phyloP scores from a whole-genome alignment of 2,888 invertebrate genomes.

The Palloptera scutellata region DNA sequence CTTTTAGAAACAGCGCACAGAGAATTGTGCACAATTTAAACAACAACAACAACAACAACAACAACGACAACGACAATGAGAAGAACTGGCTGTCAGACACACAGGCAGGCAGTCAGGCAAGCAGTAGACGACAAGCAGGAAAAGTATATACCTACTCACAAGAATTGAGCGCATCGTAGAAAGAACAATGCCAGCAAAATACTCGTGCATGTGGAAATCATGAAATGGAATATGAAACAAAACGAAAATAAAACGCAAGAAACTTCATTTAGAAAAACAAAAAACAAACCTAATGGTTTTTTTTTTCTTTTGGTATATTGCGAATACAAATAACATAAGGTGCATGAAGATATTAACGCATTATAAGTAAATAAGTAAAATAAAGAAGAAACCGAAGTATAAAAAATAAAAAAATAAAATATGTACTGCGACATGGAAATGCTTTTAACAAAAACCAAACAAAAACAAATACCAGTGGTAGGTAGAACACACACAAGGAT shows the following conservation, averaged over 20 bases:
- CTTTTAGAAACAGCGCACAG: constrained; percentile 1
- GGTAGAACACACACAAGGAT: background rate
- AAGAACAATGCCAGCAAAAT: background rate
- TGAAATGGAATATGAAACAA: too few species aligned
- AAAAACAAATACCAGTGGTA: background rate
- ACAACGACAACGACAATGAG: background rate
- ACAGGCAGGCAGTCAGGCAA: background rate
- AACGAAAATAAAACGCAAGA: too few species aligned
- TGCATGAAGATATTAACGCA: background rate
- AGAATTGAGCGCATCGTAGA: background rate
- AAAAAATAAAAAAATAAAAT: background rate
- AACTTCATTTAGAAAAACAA: too few species aligned
- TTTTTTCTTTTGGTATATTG: too few species aligned
- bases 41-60: background rate
- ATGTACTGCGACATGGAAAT: background rate
- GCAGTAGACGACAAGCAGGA: background rate
- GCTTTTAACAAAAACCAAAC: background rate
- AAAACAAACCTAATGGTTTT: too few species aligned
- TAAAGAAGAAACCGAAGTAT: background rate
- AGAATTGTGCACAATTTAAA: background rate
- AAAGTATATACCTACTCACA: too few species aligned
- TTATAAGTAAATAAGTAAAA: background rate
- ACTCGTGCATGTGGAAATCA: constrained; percentile 1
- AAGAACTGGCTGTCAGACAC: background rate
- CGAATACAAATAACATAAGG: too few species aligned